Base-by-base conservation (phyloP, 2,797 vertebrate species). In the Yasuhikotakia modesta region DNA sequence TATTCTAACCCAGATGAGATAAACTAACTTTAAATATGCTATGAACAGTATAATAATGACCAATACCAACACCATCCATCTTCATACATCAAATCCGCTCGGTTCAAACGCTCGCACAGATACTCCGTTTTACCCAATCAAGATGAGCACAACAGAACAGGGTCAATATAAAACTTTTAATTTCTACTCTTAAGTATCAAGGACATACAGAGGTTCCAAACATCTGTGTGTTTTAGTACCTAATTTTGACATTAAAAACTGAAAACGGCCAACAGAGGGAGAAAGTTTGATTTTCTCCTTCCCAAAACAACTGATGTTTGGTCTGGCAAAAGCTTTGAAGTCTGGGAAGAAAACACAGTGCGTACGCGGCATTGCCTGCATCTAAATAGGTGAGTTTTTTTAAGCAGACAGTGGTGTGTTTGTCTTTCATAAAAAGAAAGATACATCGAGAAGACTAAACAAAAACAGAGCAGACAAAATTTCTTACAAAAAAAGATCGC, bases 351-450 rank as follows among this genome's bases (percentile, higher is more conserved):
- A 91, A 91, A 87, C 85, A 86, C 75, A 1, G 75, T 83, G 87
- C 92, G 92, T 89, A 87, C 78, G 85, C 89, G 64, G 48, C 90
- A 91, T 91, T 91, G 89, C 88, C 91, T 89, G 88, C 90, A 87
- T 87, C 89, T 87, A 85, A 87, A 90, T 82, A 84, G 88, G 85
- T 71, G 19, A 14, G 39, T 43, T 52, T 70, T 58, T 19, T 21
- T 55, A 91, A 88, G 92, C 88, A 85, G 85, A 91, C 89, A 89
- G 86, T 82, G 90, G 88, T 79, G 88, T 87, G 85, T 89, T 85
- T 87, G 91, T 90, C 92, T 93, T 91, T 90, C 61, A 60, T 63
- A 60, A 58, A 16, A 27, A 60, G 45, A 78, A 14, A 52, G 43
- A 67, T 35, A 35, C 4, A 35, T 52, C 45, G 39, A 74, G 21